phyloP scores from a whole-genome alignment of 2,797 vertebrate genomes.

The Pteropus rufus region DNA sequence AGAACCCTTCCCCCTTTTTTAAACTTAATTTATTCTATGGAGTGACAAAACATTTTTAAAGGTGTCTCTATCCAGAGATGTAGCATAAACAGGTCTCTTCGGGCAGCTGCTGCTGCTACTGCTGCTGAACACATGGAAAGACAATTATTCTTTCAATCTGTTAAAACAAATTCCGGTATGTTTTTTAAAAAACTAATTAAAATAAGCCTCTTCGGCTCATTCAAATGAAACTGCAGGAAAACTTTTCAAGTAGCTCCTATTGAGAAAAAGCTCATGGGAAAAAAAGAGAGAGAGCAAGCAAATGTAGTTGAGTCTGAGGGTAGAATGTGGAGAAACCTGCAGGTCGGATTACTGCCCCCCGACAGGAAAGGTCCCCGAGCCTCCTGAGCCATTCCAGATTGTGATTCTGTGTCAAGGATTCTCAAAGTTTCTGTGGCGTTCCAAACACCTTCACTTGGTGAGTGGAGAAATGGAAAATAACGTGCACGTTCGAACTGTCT shows the following conservation, averaged over 20 bases:
- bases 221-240: conserved; percentile 37
- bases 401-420: background rate
- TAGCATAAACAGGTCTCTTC: background rate
- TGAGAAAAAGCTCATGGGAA: background rate
- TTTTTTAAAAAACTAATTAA: conserved; percentile 27
- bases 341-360: background rate
- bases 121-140: conserved; percentile 44
- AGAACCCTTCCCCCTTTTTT: background rate
- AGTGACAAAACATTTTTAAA: background rate
- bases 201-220: conserved; percentile 39
- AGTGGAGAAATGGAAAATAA: background rate
- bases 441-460: background rate
- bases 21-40: background rate
- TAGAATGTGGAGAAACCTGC: background rate
- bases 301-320: rapidly evolving
- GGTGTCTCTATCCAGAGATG: background rate
- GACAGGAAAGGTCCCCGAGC: background rate
- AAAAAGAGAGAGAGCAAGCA: background rate
- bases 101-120: background rate
- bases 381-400: background rate
- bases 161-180: conserved; percentile 32
- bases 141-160: background rate
- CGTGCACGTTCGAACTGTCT: background rate
- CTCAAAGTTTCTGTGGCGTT: background rate
- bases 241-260: conserved; percentile 32